Evolutionary conservation across 1,140 invertebrate genomes (phyloP), one percentile per base, ranked within the genome.

Genomic region (Psilanteris sp.): DNA sequence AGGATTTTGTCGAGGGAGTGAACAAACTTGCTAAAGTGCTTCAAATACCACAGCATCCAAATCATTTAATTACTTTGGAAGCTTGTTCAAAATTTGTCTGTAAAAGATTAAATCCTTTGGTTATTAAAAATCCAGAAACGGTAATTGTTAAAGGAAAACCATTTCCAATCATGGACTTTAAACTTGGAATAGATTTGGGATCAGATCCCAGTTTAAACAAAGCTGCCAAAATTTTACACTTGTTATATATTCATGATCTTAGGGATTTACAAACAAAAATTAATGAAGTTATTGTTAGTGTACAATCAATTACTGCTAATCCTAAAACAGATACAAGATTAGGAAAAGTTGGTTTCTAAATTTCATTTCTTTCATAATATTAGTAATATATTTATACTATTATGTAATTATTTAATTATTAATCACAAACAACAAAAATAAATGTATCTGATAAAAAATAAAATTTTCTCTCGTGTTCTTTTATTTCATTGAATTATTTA

Each of bases 291-390:
- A 94, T 99, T 81, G 97, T 98, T 1, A 91, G 91, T 54, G 95
- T 98, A 1, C 98, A 99, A 90, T 92, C 89, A 61, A 90, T 99
- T 3, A 99, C 97, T 8, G 97, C 97, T 4, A 94, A 99, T 92
- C 98, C 98, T 6, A 97, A 97, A 90, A 99, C 97, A 79, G 97
- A 99, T 83, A 97, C 96, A 1, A 94, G 92, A 84, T 89, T 99
- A 14, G 97, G 97, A 48, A 95, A 96, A 92, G 96, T 99, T 80
- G 97, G 98, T 66, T 88, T 82, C 78, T 93, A 89, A 91, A 39
- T n/a, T n/a, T n/a, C n/a, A n/a, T n/a, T n/a, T n/a, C n/a, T n/a
- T n/a, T n/a, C n/a, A n/a, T n/a, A n/a, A n/a, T n/a, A n/a, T n/a
- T n/a, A n/a, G n/a, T n/a, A n/a, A n/a, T n/a, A n/a, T n/a, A n/a